Percentiles rank a stretch among this genome's conserved stretches.
phyloP scores from a whole-genome alignment of 2,113 vertebrate genomes.

The Anthoscopus minutus region DNA sequence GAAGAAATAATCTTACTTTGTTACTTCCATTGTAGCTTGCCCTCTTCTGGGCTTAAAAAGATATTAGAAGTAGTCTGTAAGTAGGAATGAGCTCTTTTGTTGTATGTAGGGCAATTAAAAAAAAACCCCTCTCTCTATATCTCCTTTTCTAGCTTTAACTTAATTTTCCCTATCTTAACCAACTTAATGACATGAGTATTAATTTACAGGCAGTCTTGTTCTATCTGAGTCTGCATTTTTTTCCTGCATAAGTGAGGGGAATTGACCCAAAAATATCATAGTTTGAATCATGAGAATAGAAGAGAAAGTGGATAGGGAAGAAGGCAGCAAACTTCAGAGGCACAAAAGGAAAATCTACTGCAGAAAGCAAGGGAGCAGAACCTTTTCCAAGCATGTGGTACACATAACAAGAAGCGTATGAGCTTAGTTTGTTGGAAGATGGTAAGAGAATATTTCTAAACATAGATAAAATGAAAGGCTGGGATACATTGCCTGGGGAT shows the following conservation, averaged over 20 bases:
- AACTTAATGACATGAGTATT: background rate
- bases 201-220: background rate
- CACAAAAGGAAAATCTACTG: background rate
- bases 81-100: background rate
- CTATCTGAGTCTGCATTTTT: background rate
- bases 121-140: background rate
- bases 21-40: background rate
- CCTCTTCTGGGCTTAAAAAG: background rate
- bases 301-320: background rate
- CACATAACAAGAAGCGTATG: background rate
- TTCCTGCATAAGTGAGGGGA: background rate
- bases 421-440: background rate
- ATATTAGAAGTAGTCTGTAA: background rate
- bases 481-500: background rate
- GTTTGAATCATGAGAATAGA: background rate
- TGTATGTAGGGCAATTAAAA: background rate
- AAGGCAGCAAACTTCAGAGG: background rate
- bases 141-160: background rate
- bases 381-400: background rate
- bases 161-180: background rate
- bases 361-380: background rate
- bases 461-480: background rate
- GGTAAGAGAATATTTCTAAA: background rate
- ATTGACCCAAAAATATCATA: background rate
- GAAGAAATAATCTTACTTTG: background rate